Evolutionary conservation across 2,113 vertebrate genomes (phyloP).

Genomic region (Cinclus mexicanus): DNA sequence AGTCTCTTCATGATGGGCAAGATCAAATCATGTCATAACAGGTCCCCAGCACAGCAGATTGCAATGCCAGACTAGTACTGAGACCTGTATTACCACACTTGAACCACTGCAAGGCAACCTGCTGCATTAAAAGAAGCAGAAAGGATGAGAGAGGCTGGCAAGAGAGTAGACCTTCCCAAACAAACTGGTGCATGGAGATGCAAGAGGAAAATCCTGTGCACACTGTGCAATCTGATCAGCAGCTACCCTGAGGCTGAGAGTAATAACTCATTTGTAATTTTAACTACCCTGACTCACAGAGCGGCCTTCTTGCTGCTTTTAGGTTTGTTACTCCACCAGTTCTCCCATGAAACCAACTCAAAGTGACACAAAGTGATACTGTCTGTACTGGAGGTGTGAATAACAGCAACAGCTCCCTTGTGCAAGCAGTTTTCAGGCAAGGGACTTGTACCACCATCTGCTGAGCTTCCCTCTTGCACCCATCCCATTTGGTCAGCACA

Average conservation of each 20-base stretch:
- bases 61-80: background rate
- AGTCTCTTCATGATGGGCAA: background rate
- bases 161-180: background rate
- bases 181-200: background rate
- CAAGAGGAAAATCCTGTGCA: background rate
- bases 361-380: background rate
- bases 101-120: background rate
- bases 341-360: background rate
- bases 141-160: background rate
- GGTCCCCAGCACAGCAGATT: background rate
- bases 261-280: background rate
- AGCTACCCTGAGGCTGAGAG: background rate
- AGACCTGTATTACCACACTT: constrained; percentile 8
- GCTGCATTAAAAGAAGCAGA: background rate
- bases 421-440: background rate
- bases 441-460: background rate
- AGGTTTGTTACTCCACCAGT: background rate
- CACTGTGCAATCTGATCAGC: background rate
- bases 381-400: background rate
- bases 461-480: background rate
- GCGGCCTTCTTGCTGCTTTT: background rate
- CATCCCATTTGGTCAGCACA: background rate
- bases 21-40: constrained; percentile 7
- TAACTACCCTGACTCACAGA: background rate
- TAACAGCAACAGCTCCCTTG: background rate